Evolutionary conservation across 2,113 vertebrate species (phyloP), one percentile per base, ranked within the genome.

Genomic region (Lutjanus erythropterus): DNA sequence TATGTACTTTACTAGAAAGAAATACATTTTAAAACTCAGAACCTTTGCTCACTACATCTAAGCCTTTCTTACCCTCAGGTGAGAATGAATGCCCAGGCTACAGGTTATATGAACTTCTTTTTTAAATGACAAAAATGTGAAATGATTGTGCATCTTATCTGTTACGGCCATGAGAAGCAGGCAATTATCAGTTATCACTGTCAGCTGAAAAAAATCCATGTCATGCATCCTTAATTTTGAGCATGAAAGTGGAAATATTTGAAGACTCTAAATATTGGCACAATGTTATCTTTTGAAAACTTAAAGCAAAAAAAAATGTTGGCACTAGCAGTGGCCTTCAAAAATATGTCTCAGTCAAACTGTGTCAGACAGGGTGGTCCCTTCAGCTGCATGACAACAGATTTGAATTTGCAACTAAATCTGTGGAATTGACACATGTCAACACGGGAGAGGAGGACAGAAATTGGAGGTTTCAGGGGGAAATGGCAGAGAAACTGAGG

Each of bases 341-440:
- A 70, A 78, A 53, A 49, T 47, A 4, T 37, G 56, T 41, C 64
- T 65, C 58, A 47, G 49, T 68, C 47, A 65, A 81, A 78, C 35
- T 61, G 9, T 58, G 53, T 69, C 35, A 66, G 59, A 49, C 59
- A 71, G 55, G 42, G 37, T 33, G 25, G 35, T 55, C 59, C 23
- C 53, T 61, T 49, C 56, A 71, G 61, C 75, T 21, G 58, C 39
- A 49, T 71, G 66, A 44, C 69, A 81, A 29, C 49, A 21, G 70
- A 84, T 83, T 42, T 53, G 23, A 59, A 75, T 49, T 39, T 58
- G 37, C 19, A 46, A 44, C 67, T 83, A 66, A 88, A 86, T 87
- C 69, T 44, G 80, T 77, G 74, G 69, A 90, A 90, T 83, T 88
- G 88, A 90, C 87, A 90, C 49, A 31, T 80, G 87, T 86, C 84